Percentiles rank a stretch among this genome's conserved stretches.
Evolutionary conservation across 23 tunicate species (phyloP).

Genomic region (Halocynthia roretzi): DNA sequence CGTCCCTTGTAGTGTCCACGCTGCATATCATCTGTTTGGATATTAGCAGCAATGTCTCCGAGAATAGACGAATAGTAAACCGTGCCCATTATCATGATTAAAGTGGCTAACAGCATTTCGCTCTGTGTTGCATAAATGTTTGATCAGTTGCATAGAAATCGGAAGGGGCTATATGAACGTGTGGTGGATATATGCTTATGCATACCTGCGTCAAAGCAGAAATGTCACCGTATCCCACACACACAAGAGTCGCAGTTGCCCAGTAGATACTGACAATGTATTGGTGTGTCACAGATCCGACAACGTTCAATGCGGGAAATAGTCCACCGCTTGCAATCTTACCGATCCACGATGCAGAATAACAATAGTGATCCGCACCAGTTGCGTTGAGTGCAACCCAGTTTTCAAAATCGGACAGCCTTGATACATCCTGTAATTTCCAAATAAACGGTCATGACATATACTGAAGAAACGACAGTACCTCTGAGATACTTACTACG

Average conservation of each 20-base stretch:
- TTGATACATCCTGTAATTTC: too few species aligned
- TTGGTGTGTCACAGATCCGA: slow-evolving; percentile 38
- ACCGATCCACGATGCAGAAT: slow-evolving; percentile 62
- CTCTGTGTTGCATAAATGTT: neutral
- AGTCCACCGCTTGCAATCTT: neutral
- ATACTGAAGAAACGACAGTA: too few species aligned
- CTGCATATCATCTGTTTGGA: slow-evolving; percentile 74
- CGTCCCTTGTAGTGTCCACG: slow-evolving; percentile 66
- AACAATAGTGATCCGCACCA: slow-evolving; percentile 35
- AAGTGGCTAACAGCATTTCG: slow-evolving; percentile 56
- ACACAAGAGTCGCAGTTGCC: slow-evolving; percentile 77
- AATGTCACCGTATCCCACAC: slow-evolving; percentile 78
- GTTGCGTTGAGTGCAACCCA: slow-evolving; percentile 28
- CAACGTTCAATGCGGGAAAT: slow-evolving; percentile 52
- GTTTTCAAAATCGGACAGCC: too few species aligned
- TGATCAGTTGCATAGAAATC: neutral
- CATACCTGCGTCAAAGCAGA: slow-evolving; percentile 15
- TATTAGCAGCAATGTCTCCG: slow-evolving; percentile 80
- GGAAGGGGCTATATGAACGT: neutral
- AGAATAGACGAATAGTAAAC: slow-evolving; percentile 66
- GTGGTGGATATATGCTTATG: neutral
- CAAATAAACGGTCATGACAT: too few species aligned
- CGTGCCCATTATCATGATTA: slow-evolving; percentile 40
- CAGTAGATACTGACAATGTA: slow-evolving; percentile 79
- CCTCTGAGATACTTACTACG: slow-evolving; percentile 20